Evolutionary conservation across 2,888 invertebrate genomes (phyloP).

Genomic region (Cephus spinipes): DNA sequence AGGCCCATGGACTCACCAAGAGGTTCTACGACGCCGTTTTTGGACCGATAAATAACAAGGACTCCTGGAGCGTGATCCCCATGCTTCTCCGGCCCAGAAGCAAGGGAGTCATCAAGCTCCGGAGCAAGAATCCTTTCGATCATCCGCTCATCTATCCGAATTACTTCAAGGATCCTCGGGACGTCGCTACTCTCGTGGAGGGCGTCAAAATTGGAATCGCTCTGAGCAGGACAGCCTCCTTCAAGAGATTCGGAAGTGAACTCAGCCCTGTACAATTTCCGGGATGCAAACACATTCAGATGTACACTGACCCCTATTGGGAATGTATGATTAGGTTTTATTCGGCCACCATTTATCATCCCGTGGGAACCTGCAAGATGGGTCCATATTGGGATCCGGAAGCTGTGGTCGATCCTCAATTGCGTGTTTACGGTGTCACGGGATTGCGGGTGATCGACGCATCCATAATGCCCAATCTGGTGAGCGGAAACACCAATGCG

Average conservation of each 20-base stretch:
- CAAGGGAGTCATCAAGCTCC: slow-evolving; percentile 82
- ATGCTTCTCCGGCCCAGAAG: slow-evolving; percentile 88
- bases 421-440: slow-evolving; percentile 83
- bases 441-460: slow-evolving; percentile 86
- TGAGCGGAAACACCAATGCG: slow-evolving; percentile 89
- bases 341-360: slow-evolving; percentile 87
- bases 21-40: slow-evolving; percentile 81
- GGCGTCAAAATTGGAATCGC: slow-evolving; percentile 88
- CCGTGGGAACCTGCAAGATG: slow-evolving; percentile 90
- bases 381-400: slow-evolving; percentile 87
- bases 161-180: slow-evolving; percentile 85
- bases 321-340: slow-evolving; percentile 87
- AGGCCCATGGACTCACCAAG: slow-evolving; percentile 82
- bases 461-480: slow-evolving; percentile 87
- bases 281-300: slow-evolving; percentile 77
- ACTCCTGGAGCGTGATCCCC: slow-evolving; percentile 87
- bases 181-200: slow-evolving; percentile 83
- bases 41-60: slow-evolving; percentile 79
- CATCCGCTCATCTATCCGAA: slow-evolving; percentile 93
- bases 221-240: slow-evolving; percentile 82
- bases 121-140: slow-evolving; percentile 86
- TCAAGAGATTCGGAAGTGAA: slow-evolving; percentile 79
- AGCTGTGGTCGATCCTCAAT: slow-evolving; percentile 85
- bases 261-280: slow-evolving; percentile 81
- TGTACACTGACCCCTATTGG: slow-evolving; percentile 83